phyloP scores from a whole-genome alignment of 2,888 invertebrate genomes.

The Heteromurus nitidus region DNA sequence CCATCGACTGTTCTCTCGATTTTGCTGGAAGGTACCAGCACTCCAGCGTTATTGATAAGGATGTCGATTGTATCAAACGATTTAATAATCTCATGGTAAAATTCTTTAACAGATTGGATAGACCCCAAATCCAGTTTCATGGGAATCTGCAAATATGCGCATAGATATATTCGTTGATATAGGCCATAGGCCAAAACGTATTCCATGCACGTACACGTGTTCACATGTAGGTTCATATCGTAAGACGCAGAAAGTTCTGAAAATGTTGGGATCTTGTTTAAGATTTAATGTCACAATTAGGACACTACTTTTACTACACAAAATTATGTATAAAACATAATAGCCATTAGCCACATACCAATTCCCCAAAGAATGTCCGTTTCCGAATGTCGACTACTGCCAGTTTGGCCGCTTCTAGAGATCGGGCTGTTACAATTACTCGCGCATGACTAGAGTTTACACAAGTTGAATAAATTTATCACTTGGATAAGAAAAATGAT shows the following conservation, averaged over 20 bases:
- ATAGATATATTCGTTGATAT: too few species aligned
- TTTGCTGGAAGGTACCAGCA: conserved; percentile 70
- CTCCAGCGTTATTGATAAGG: conserved; percentile 75
- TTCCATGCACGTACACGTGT: too few species aligned
- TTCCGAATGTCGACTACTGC: conserved; percentile 82
- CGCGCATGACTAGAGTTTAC: conserved; percentile 80
- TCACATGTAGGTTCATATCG: too few species aligned
- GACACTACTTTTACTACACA: too few species aligned
- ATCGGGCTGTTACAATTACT: conserved; percentile 88
- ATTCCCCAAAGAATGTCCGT: conserved; percentile 79
- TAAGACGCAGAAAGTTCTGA: too few species aligned
- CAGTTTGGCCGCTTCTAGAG: conserved; percentile 81
- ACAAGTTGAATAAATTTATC: too few species aligned
- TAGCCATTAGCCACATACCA: too few species aligned
- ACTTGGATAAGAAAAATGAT: too few species aligned
- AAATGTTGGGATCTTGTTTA: too few species aligned
- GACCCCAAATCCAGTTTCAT: conserved; percentile 71
- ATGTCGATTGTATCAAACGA: conserved; percentile 74
- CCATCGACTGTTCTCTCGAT: conserved; percentile 81
- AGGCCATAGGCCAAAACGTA: too few species aligned
- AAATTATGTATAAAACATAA: too few species aligned
- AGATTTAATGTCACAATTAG: too few species aligned
- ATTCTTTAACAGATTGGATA: conserved; percentile 75
- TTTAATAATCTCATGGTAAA: conserved; percentile 75
- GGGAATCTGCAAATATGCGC: conserved; percentile 73